These are phyloP conservation scores for Halcyon malimbica DNA, from an alignment of 2,113 vertebrate genomes.

Conservation along the genomic window DNA sequence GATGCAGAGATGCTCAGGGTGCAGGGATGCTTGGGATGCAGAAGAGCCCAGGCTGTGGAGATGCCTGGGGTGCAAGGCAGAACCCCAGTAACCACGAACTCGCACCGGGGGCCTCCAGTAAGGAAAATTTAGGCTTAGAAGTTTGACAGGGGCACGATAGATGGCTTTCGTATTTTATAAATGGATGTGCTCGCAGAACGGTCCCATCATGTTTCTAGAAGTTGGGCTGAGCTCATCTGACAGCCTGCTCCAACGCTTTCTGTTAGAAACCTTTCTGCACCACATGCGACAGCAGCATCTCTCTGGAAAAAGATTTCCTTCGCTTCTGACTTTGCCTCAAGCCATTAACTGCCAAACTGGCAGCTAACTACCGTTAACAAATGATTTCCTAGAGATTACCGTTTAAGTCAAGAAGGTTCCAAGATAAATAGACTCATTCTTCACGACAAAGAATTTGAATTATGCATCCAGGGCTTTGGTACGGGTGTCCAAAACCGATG, in stretches of 20 bases:
- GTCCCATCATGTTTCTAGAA: neutral
- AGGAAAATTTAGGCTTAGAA: neutral
- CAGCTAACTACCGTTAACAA: constrained; percentile 63
- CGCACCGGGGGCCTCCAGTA: neutral
- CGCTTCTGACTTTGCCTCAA: constrained; percentile 59
- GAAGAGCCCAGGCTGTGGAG: neutral
- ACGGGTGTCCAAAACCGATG: neutral
- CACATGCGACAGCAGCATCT: constrained; percentile 9
- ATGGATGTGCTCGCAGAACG: neutral
- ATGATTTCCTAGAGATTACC: constrained; percentile 71
- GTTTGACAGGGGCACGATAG: neutral
- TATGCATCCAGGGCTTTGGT: constrained; percentile 41
- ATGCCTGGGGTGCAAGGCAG: neutral
- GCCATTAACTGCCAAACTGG: constrained; percentile 67
- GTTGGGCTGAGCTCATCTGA: neutral
- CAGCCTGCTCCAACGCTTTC: neutral
- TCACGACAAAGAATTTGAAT: constrained; percentile 54
- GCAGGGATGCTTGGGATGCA: neutral
- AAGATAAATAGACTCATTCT: constrained; percentile 66
- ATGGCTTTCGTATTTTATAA: neutral
- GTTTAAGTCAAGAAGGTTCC: constrained; percentile 66
- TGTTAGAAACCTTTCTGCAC: constrained; percentile 41
- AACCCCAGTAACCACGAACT: neutral
- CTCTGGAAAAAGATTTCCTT: constrained; percentile 39
- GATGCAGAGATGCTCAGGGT: neutral